phyloP scores from a whole-genome alignment of 2,113 vertebrate species.

The Solenodon paradoxus region DNA sequence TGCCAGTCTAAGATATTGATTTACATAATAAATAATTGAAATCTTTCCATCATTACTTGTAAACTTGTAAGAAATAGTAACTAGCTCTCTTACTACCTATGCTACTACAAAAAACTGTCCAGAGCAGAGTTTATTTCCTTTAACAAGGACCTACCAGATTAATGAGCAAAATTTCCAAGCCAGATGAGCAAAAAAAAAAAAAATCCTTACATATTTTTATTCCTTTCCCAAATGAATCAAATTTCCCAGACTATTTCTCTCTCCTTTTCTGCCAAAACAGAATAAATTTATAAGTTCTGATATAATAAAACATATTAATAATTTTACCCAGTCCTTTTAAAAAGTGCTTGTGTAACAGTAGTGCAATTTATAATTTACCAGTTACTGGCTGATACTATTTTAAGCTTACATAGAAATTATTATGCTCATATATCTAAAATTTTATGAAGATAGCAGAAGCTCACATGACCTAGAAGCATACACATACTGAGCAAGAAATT shows the following conservation, averaged over 20 bases:
- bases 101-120: not conserved
- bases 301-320: not conserved
- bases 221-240: constrained; percentile 27
- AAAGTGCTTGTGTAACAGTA: not conserved
- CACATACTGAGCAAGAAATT: not conserved
- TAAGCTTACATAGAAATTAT: constrained; percentile 31
- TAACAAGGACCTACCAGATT: not conserved
- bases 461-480: not conserved
- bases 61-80: not conserved
- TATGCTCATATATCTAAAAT: not conserved
- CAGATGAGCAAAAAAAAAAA: not conserved
- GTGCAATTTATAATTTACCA: not conserved
- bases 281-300: constrained; percentile 5
- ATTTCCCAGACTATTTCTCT: not conserved
- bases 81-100: not conserved
- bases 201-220: not conserved
- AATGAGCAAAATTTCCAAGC: not conserved
- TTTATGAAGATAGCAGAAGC: not conserved
- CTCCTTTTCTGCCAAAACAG: not conserved
- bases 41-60: not conserved
- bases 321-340: constrained; percentile 7
- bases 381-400: not conserved
- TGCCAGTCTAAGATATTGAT: not conserved
- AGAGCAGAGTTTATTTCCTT: not conserved
- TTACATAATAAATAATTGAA: not conserved